Conservation (phyloP, 2,888 invertebrate genomes). For the Cepaea hortensis region DNA sequence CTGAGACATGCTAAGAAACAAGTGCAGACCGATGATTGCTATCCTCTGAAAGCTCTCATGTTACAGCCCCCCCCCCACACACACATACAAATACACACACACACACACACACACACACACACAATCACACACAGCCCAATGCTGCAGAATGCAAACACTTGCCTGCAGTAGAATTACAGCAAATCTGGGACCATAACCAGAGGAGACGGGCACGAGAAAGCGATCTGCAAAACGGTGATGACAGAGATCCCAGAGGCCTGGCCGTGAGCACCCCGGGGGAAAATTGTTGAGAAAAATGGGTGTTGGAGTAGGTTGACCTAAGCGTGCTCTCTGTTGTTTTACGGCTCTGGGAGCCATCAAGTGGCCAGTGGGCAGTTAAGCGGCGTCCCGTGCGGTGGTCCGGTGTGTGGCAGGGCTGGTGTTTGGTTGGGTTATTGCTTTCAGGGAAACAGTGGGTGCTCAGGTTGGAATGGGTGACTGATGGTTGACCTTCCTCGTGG, state of each 20-base stretch:
- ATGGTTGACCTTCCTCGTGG: background rate
- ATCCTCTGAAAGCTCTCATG: too few relatives aligned
- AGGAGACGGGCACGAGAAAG: background rate
- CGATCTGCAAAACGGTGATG: background rate
- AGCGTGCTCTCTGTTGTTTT: background rate
- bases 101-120: too few relatives aligned
- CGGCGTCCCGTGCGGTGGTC: background rate
- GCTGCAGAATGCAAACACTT: too few relatives aligned
- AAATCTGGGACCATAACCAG: too few relatives aligned
- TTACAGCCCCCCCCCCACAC: too few relatives aligned
- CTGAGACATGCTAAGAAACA: too few relatives aligned
- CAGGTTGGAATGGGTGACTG: background rate
- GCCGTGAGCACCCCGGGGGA: background rate
- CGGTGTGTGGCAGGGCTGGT: background rate
- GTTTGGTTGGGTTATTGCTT: background rate
- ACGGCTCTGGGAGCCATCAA: background rate
- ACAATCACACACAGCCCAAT: too few relatives aligned
- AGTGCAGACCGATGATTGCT: too few relatives aligned
- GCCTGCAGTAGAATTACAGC: background rate
- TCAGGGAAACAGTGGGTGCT: background rate
- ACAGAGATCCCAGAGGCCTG: background rate
- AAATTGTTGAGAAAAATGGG: background rate
- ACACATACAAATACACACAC: too few relatives aligned
- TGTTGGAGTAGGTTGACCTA: constrained; percentile 7
- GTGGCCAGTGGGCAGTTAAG: background rate